These are phyloP conservation scores for Hypselothyrea guttata DNA, from an alignment of 2,888 invertebrate species.

Conservation along the genomic window DNA sequence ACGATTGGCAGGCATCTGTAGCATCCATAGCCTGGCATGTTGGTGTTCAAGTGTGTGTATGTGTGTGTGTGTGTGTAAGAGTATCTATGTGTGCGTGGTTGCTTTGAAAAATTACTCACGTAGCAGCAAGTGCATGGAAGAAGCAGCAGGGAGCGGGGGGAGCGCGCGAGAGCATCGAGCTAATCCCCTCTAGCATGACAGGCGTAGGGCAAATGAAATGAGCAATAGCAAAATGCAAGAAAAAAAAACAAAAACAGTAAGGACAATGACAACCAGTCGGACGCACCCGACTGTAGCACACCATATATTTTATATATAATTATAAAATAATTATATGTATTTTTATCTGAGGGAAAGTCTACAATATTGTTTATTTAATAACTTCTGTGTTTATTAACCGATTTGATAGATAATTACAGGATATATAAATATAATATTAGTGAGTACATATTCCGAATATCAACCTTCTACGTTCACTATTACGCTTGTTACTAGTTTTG, in stretches of 20 bases:
- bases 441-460: too few relatives aligned
- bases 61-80: not conserved
- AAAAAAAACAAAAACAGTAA: not conserved
- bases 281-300: too few relatives aligned
- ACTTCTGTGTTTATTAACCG: too few relatives aligned
- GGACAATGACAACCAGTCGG: too few relatives aligned
- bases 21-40: constrained; percentile 27
- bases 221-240: not conserved
- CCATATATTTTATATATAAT: too few relatives aligned
- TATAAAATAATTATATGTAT: too few relatives aligned
- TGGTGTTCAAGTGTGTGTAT: constrained; percentile 4
- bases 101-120: constrained; percentile 69
- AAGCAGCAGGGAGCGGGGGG: not conserved
- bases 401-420: too few relatives aligned
- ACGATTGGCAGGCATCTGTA: constrained; percentile 44
- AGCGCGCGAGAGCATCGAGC: constrained; percentile 19
- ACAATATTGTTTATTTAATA: too few relatives aligned
- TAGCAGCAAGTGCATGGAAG: constrained; percentile 15
- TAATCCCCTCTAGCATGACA: constrained; percentile 54
- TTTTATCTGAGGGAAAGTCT: too few relatives aligned
- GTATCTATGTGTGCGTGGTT: constrained; percentile 18
- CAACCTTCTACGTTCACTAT: too few relatives aligned
- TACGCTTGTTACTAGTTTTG: too few relatives aligned
- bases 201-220: constrained; percentile 25
- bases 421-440: too few relatives aligned